Evolutionary conservation across 2,797 vertebrate genomes (phyloP), one percentile per base, ranked within the genome.

Genomic region (Agapornis canus): DNA sequence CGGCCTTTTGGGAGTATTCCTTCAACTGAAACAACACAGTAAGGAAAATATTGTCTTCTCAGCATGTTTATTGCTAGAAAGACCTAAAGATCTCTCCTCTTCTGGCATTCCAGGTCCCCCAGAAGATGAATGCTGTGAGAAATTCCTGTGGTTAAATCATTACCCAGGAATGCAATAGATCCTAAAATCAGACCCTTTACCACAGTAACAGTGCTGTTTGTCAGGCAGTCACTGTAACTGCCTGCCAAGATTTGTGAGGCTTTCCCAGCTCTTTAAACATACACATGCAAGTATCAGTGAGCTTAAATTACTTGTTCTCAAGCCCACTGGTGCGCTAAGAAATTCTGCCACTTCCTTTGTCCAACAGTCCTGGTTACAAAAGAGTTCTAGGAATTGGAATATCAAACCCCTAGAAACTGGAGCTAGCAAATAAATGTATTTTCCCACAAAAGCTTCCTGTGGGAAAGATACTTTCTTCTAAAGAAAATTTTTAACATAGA

Each of bases 1-100:
- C 99, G 0, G 99, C 99, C 96, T 99, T 99, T 75, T 99, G 99
- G 35, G 99, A 99, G 92, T 99, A 99, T 68, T 99, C 99, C 96
- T 99, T 99, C 82, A 99, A 88, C 99, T 99, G 93, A 60, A 97
- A 97, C 1, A 75, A 97, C 1, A 77, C 75, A 92, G 92, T 70
- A 64, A 75, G 35, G 26, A 40, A 68, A 51, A 90, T 19, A 26
- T 4, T 37, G 4, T 4, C 23, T 42, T 51, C 64, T 81, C 45
- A 82, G n/a, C 27, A 5, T 5, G 27, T 59, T 56, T 25, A 68
- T 1, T 69, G 29, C 66, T 73, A n/a, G 40, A 69, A 49, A 80
- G 32, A 76, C 26, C 68, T 40, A 48, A 73, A 65, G 6, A 42
- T 7, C 49, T 39, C 45, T 64, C 91, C 49, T 47, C 37, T 27